Evolutionary conservation across 2,797 vertebrate genomes (phyloP).

Genomic region (Lacerta bilineata): DNA sequence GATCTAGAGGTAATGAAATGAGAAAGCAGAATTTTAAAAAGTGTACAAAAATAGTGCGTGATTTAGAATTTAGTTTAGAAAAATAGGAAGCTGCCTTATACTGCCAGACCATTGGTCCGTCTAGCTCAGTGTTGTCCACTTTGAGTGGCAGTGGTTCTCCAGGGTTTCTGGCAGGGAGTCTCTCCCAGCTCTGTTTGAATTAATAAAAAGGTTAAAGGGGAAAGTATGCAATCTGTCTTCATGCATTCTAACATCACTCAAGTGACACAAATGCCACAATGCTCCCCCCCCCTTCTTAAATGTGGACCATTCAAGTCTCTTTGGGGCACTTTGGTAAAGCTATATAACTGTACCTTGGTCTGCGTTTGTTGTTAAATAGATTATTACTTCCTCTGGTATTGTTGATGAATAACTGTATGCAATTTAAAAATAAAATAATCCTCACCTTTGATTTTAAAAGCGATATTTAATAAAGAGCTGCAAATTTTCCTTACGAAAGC

Average conservation of each 20-base stretch:
- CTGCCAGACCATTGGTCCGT: too few relatives aligned
- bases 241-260: neutral
- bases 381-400: slow-evolving; percentile 33
- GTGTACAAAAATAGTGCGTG: too few relatives aligned
- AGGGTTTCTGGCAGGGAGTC: too few relatives aligned
- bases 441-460: slow-evolving; percentile 49
- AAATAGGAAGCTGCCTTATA: too few relatives aligned
- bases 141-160: too few relatives aligned
- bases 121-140: too few relatives aligned
- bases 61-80: too few relatives aligned
- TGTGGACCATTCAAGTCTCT: neutral
- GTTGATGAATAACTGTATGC: slow-evolving; percentile 38
- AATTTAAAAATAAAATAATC: slow-evolving; percentile 26
- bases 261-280: neutral
- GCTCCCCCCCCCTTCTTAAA: neutral
- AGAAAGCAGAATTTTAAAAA: too few relatives aligned
- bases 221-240: too few relatives aligned
- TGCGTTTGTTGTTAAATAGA: slow-evolving; percentile 50
- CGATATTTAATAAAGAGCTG: slow-evolving; percentile 35
- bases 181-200: too few relatives aligned
- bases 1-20: too few relatives aligned
- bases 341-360: slow-evolving; percentile 14
- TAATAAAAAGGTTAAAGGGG: too few relatives aligned
- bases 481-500: slow-evolving; percentile 51
- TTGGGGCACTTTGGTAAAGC: neutral